Conservation (phyloP, 2,888 invertebrate genomes). For the Spisula solida region DNA sequence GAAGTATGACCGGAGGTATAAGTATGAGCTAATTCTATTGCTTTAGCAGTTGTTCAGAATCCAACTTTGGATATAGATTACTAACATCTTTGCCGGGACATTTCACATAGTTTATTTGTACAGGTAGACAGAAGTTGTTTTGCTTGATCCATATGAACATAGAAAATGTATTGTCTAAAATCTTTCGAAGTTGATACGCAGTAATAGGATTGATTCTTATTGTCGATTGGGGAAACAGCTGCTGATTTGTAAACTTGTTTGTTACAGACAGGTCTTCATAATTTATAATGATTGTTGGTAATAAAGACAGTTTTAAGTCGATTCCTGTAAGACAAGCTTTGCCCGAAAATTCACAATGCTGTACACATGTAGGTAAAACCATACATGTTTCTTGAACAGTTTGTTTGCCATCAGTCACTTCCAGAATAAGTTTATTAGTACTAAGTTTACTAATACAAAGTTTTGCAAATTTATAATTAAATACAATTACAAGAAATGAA, state of each 20-base stretch:
- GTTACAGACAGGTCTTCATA: not conserved
- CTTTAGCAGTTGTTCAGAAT: not conserved
- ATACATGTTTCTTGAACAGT: not conserved
- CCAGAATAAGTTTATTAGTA: not conserved
- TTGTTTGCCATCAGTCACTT: not conserved
- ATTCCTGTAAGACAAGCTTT: not conserved
- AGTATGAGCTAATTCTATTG: not conserved
- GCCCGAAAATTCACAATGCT: not conserved
- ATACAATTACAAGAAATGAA: not conserved
- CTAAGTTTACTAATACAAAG: not conserved
- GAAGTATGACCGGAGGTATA: not conserved
- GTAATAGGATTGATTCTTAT: not conserved
- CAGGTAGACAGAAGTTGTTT: not conserved
- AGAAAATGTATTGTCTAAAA: not conserved
- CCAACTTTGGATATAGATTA: not conserved
- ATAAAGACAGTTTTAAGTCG: not conserved
- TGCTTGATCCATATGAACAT: conserved; percentile 9
- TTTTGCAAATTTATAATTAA: not conserved
- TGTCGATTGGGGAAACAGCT: not conserved
- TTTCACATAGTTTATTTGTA: not conserved
- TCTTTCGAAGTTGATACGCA: not conserved
- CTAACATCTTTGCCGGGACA: not conserved
- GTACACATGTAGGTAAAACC: not conserved
- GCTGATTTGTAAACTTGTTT: not conserved
- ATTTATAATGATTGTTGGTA: not conserved